Base-by-base conservation (phyloP, 2,888 invertebrate species). In the Acanthosepion lycidas region DNA sequence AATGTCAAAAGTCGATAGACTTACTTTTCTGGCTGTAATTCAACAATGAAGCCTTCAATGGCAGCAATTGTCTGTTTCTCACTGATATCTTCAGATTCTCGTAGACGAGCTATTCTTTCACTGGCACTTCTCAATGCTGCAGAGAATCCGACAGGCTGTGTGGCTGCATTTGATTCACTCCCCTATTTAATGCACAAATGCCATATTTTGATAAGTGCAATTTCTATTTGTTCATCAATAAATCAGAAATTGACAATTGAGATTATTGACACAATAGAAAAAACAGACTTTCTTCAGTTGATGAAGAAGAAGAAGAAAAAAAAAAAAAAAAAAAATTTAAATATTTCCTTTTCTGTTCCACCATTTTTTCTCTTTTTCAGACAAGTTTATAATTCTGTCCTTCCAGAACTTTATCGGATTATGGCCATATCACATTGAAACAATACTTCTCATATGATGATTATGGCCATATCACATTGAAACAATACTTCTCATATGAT, bases 101-200 rank as follows among this genome's bases (percentile, higher is more conserved):
- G 98, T 49, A 98, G 97, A 94, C 97, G 97, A 94, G 98, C 98
- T 95, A 98, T 98, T 95, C 98, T 98, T 96, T 98, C 98, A 96
- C 98, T 98, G 0, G 98, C 98, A 26, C 97, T 97, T 95, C 98
- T 98, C 95, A 98, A 98, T 23, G 98, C 99, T 12, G 98, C 98
- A 42, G 98, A 98, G 97, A 98, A 98, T 18, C 99, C 98, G 0
- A 99, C 98, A 0, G 98, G 98, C 97, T 98, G 98, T 0, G 98
- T 98, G 5, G 98, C 98, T 93, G 98, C 98, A 94, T 98, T 98
- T 51, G 97, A 96, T 94, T 97, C 96, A 94, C 97, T 97, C 59
- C 96, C 97, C 97, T 97, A 94, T 33, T 33, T 78, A n/a, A 78
- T 12, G n/a, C 1, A 78, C 78, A 78, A 78, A 78, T 15, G 18